These are phyloP conservation scores for Peromyscus leucopus DNA, from an alignment of 2,113 vertebrate species.

Conservation along the genomic window DNA sequence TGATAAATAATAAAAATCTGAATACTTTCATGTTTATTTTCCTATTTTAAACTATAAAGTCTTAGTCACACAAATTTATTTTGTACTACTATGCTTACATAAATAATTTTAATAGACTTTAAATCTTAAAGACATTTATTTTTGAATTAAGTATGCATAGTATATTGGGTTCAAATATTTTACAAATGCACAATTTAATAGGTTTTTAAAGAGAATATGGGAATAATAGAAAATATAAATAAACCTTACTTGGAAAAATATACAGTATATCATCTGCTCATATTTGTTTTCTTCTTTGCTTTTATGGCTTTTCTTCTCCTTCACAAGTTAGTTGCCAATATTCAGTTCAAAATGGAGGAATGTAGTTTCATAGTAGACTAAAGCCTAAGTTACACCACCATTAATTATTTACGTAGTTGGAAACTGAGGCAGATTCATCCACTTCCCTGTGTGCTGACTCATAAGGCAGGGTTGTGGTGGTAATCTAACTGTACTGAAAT, in stretches of 20 bases:
- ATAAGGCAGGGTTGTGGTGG: not conserved
- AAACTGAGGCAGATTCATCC: not conserved
- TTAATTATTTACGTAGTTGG: not conserved
- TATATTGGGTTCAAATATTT: not conserved
- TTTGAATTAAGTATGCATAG: not conserved
- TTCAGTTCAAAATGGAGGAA: not conserved
- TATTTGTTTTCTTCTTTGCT: not conserved
- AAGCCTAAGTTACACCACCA: not conserved
- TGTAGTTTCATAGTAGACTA: not conserved
- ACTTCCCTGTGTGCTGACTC: not conserved
- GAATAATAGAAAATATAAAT: not conserved
- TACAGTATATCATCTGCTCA: not conserved
- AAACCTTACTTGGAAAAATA: not conserved
- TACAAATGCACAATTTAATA: not conserved
- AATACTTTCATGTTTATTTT: not conserved
- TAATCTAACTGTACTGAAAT: too few species aligned
- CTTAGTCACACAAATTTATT: not conserved
- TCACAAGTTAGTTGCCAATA: not conserved
- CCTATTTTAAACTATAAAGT: constrained; percentile 17
- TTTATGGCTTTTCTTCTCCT: not conserved
- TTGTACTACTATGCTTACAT: not conserved
- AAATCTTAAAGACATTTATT: not conserved
- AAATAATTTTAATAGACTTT: not conserved
- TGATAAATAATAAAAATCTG: not conserved
- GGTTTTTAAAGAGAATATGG: not conserved